Base-by-base conservation (phyloP, 53 echinoderm and acorn worm genomes). In the Echinometra lucunter region DNA sequence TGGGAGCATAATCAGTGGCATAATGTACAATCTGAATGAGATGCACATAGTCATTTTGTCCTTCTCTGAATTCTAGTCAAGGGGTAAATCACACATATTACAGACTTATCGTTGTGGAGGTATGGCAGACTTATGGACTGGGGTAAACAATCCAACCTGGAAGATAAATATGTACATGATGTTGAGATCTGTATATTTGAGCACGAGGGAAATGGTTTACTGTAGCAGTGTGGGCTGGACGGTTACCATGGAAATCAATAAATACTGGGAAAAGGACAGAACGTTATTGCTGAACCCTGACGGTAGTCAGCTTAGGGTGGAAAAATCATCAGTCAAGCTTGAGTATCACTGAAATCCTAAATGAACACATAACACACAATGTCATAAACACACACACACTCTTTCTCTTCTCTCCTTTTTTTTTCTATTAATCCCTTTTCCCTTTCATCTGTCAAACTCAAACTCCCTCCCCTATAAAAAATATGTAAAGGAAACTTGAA, bases 151-250 rank as follows among this genome's bases (percentile, higher is more conserved):
- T 42, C 78, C 4, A 40, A 19, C 78, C 78, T 78, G 78, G 78
- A 78, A 40, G 40, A 78, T 78, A 78, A 35, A 78, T 78, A 78
- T 78, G 78, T 78, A 23, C 78, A 78, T 38, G 17, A 40, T 78
- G 78, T 42, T 42, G 42, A 78, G 78, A 78, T 78, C 38, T 6
- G 21, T 13, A 78, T 78, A 78, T 78, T 78, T 78, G 78, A 78
- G 42, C 78, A 78, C 42, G 40, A 78, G 78, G 78, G 78, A 78
- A 38, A 78, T 23, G 2, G 78, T 42, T 21, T 78, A 38, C 78
- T 78, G 78, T 78, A 42, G 38, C 78, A 38, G 35, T 78, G 38
- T 78, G 42, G 40, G 42, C 42, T 21, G 78, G 78, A 5, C 38
- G 2, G 38, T 78, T 37, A 42, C 38, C 78, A 78, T 78, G 18